A percentile compares a stretch with the other conserved stretches of the same genome.
phyloP scores from a whole-genome alignment of 2,888 invertebrate species.

The Tachina grossa region DNA sequence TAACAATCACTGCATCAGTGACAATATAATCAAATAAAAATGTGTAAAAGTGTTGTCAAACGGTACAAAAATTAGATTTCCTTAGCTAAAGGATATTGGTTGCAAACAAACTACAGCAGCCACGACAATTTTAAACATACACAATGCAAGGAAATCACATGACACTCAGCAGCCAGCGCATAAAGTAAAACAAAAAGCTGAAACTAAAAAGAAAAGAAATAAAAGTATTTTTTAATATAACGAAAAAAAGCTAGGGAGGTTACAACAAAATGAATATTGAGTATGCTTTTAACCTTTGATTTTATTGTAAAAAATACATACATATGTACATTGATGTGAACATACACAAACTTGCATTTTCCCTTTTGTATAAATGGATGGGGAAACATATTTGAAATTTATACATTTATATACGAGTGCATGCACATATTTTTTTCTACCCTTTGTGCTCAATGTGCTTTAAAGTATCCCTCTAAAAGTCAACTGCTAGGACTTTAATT shows the following conservation, averaged over 20 bases:
- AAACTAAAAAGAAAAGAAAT: slow-evolving; percentile 14
- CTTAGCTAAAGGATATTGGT: slow-evolving; percentile 70
- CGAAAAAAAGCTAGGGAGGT: slow-evolving; percentile 1
- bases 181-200: slow-evolving; percentile 16
- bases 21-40: slow-evolving; percentile 81
- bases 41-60: slow-evolving; percentile 81
- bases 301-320: slow-evolving; percentile 39
- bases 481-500: slow-evolving; percentile 79
- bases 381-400: slow-evolving; percentile 45
- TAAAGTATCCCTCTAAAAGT: slow-evolving; percentile 76
- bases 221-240: not conserved
- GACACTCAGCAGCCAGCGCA: not conserved
- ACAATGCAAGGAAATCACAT: slow-evolving; percentile 2
- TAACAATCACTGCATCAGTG: slow-evolving; percentile 71
- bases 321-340: slow-evolving; percentile 1
- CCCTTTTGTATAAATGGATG: too few relatives aligned
- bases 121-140: slow-evolving; percentile 18
- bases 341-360: not conserved
- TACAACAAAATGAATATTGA: slow-evolving; percentile 71
- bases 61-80: slow-evolving; percentile 81
- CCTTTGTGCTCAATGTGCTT: slow-evolving; percentile 15
- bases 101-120: slow-evolving; percentile 34
- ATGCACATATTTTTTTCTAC: not conserved
- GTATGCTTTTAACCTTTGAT: slow-evolving; percentile 73
- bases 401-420: not conserved